phyloP scores from a whole-genome alignment of 1,140 invertebrate genomes.

The Tachypleus tridentatus region DNA sequence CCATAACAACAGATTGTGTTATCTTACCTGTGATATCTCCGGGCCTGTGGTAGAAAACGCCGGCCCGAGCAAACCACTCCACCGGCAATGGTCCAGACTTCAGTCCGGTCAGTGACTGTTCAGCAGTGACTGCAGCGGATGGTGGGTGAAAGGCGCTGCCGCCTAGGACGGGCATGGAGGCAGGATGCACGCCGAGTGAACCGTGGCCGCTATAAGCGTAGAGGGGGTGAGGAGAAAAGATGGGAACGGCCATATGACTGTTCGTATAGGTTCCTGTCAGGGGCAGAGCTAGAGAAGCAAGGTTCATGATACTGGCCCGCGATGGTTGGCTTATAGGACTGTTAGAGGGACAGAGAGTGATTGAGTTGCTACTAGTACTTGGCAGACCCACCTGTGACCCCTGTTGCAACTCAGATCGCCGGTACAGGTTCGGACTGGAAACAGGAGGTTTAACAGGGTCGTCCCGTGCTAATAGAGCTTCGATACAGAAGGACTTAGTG shows the following conservation, averaged over 20 bases:
- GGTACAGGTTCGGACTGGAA: neutral
- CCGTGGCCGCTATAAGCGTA: neutral
- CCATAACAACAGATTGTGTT: too few relatives aligned
- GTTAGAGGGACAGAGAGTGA: too few relatives aligned
- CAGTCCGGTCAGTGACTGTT: too few relatives aligned
- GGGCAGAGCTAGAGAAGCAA: neutral
- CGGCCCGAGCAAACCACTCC: neutral
- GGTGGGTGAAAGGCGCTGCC: constrained; percentile 1
- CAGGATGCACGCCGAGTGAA: too few relatives aligned
- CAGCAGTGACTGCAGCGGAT: too few relatives aligned
- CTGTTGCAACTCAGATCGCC: neutral
- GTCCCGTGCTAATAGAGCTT: constrained; percentile 1
- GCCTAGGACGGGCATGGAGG: neutral
- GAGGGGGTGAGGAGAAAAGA: neutral
- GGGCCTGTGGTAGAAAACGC: neutral
- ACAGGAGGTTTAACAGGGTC: neutral
- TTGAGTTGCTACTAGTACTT: too few relatives aligned
- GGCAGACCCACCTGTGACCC: too few relatives aligned
- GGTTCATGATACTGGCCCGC: too few relatives aligned
- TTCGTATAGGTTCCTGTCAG: neutral
- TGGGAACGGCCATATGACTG: neutral
- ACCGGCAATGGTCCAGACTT: neutral
- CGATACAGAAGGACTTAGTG: constrained; percentile 1
- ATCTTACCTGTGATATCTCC: constrained; percentile 2
- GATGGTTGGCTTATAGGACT: too few relatives aligned